These are phyloP conservation scores for Pteruthius melanotis DNA, from an alignment of 2,113 vertebrate species.

Conservation along the genomic window DNA sequence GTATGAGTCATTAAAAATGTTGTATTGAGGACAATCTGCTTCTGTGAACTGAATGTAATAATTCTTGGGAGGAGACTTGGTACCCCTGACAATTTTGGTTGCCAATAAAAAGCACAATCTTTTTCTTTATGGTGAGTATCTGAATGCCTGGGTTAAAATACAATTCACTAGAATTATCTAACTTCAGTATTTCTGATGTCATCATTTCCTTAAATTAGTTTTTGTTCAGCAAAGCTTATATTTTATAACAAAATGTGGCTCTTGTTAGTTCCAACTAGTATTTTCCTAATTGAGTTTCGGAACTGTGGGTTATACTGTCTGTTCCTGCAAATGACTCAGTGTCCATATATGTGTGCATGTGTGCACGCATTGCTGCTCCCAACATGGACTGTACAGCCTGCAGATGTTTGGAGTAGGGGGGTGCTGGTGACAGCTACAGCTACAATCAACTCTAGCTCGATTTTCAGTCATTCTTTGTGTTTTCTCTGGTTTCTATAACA, in stretches of 20 bases:
- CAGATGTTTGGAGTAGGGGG: constrained; percentile 8
- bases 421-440: not conserved
- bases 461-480: not conserved
- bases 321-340: constrained; percentile 44
- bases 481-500: not conserved
- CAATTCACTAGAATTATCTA: not conserved
- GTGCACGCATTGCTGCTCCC: not conserved
- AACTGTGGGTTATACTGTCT: constrained; percentile 43
- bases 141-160: not conserved
- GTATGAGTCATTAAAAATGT: not conserved
- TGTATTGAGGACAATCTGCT: not conserved
- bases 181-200: constrained; percentile 24
- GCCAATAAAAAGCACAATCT: not conserved
- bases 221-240: not conserved
- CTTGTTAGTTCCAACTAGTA: constrained; percentile 21
- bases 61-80: not conserved
- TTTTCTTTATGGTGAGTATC: not conserved
- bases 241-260: constrained; percentile 53
- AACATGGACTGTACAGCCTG: not conserved
- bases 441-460: not conserved
- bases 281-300: constrained; percentile 21
- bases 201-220: constrained; percentile 19
- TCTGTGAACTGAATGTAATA: not conserved
- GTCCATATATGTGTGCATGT: constrained; percentile 17
- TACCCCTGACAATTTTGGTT: not conserved